Evolutionary conservation across 2,113 vertebrate species (phyloP).

Genomic region (Monopterus albus): DNA sequence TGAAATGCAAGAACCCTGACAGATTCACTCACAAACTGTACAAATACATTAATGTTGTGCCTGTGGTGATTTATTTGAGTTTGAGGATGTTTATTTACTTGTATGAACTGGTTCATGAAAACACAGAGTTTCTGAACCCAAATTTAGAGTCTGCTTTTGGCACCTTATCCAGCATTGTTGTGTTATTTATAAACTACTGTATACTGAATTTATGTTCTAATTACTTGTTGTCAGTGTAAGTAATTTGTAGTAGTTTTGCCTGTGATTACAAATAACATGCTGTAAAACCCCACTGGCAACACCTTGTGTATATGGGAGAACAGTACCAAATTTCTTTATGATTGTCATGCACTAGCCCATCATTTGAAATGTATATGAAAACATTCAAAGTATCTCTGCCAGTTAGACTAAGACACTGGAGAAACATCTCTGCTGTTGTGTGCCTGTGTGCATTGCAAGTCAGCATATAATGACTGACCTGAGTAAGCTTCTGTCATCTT

Average conservation of each 20-base stretch:
- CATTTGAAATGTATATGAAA: slow-evolving; percentile 7
- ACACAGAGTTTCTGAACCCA: neutral
- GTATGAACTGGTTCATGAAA: neutral
- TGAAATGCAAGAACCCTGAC: neutral
- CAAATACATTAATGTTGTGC: neutral
- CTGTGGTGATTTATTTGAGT: neutral
- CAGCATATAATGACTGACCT: slow-evolving; percentile 77
- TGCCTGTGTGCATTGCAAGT: slow-evolving; percentile 65
- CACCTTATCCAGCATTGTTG: neutral
- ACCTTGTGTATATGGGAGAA: neutral
- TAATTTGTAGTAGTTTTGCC: neutral
- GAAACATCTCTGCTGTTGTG: slow-evolving; percentile 39
- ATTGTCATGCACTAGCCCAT: neutral
- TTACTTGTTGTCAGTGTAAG: neutral
- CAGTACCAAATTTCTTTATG: neutral
- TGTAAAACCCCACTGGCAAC: neutral
- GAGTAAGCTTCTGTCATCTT: slow-evolving; percentile 70
- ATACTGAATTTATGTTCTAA: neutral
- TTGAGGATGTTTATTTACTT: neutral
- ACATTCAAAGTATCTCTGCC: too few species aligned
- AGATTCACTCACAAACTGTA: neutral
- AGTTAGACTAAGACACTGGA: neutral
- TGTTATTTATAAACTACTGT: neutral
- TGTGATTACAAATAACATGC: neutral
- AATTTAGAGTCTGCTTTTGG: neutral